Evolutionary conservation across 2,888 invertebrate genomes (phyloP).

Genomic region (Escarpia spicata): DNA sequence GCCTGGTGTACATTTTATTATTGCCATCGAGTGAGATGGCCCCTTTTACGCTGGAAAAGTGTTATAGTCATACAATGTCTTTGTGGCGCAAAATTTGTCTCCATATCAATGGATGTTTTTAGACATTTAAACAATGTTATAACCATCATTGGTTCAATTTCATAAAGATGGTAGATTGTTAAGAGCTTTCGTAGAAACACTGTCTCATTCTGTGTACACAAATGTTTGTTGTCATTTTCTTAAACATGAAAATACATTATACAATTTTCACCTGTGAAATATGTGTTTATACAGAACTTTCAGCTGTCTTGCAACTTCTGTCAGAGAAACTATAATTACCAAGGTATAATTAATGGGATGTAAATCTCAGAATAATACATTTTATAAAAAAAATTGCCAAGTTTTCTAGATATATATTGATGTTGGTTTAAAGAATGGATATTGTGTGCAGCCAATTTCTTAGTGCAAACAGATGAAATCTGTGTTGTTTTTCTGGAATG

Average conservation of each 20-base stretch:
- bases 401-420: not conserved
- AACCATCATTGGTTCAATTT: not conserved
- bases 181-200: not conserved
- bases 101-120: not conserved
- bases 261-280: not conserved
- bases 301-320: not conserved
- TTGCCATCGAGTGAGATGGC: not conserved
- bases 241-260: not conserved
- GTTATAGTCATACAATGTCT: not conserved
- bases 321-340: not conserved
- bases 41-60: not conserved
- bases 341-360: not conserved
- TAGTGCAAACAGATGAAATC: not conserved
- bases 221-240: not conserved
- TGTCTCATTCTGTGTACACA: not conserved
- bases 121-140: not conserved
- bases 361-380: not conserved
- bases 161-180: not conserved
- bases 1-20: conserved; percentile 12
- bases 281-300: not conserved
- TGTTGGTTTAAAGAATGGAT: not conserved
- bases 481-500: not conserved
- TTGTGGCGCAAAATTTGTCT: not conserved
- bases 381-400: not conserved
- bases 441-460: not conserved